A percentile compares a stretch with the other conserved stretches of the same genome.
Evolutionary conservation across 92 coral and sea anemone species (phyloP).

Genomic region (Hydrozoanthus gracilis): DNA sequence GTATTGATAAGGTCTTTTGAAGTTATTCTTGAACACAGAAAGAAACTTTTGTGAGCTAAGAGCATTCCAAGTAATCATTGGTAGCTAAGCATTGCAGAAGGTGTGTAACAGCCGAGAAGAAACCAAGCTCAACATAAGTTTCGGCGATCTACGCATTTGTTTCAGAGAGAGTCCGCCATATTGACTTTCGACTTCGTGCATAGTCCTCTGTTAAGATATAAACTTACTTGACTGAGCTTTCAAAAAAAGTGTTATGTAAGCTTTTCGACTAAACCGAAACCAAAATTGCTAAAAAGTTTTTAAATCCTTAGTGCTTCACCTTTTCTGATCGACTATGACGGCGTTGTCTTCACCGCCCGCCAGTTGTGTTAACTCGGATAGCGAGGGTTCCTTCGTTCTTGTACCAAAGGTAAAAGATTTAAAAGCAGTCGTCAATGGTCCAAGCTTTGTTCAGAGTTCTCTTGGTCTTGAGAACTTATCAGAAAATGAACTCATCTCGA

Average conservation of each 20-base stretch:
- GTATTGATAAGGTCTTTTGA: neutral
- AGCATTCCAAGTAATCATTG: neutral
- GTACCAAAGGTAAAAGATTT: neutral
- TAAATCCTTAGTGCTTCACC: neutral
- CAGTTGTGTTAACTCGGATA: constrained; percentile 17
- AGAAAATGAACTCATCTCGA: constrained; percentile 60
- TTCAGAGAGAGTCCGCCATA: constrained; percentile 22
- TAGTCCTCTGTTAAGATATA: neutral
- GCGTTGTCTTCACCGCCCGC: constrained; percentile 18
- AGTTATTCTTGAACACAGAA: neutral
- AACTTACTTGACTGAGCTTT: neutral
- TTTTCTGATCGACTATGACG: neutral
- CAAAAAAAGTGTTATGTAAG: neutral
- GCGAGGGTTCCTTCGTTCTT: constrained; percentile 4
- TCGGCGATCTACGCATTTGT: neutral
- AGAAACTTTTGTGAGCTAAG: neutral
- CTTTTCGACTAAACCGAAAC: neutral
- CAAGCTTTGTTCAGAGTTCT: constrained; percentile 21
- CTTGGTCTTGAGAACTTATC: neutral
- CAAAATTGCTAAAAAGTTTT: neutral
- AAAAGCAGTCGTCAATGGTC: neutral
- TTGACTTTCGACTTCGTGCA: neutral
- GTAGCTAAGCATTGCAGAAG: neutral
- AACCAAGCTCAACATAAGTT: neutral
- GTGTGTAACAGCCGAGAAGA: too few species aligned